Conservation (phyloP, 2,888 invertebrate genomes). For the Hemaris fuciformis region DNA sequence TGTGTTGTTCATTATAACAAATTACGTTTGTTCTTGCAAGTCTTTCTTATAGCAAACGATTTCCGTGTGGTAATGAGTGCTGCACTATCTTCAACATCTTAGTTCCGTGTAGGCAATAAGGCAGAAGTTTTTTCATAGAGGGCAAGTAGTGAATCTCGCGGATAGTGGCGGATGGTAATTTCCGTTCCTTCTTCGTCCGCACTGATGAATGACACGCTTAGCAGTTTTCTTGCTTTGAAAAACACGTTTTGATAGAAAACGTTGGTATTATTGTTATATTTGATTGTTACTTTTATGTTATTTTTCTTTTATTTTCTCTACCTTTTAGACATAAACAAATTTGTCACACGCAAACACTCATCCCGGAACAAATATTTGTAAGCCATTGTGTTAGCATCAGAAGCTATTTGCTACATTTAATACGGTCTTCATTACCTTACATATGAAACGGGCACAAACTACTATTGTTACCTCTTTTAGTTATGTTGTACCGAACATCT, state of each 20-base stretch:
- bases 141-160: slow-evolving; percentile 25
- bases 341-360: no score
- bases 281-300: no score
- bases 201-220: slow-evolving; percentile 44
- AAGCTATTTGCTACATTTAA: no score
- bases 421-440: no score
- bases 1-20: neutral
- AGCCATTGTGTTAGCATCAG: no score
- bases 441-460: no score
- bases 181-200: slow-evolving; percentile 39
- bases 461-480: no score
- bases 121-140: slow-evolving; percentile 25
- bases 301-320: no score
- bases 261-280: neutral
- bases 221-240: slow-evolving; percentile 25
- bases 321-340: no score
- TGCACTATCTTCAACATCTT: slow-evolving; percentile 14
- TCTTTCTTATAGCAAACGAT: neutral
- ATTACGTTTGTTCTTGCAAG: neutral
- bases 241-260: neutral
- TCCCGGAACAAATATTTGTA: no score
- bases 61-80: slow-evolving; percentile 1
- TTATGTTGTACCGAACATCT: no score
- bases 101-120: slow-evolving; percentile 22
- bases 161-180: slow-evolving; percentile 49